Evolutionary conservation across 1,140 invertebrate genomes (phyloP), one percentile per base, ranked within the genome.

Genomic region (Drosophila tristis): DNA sequence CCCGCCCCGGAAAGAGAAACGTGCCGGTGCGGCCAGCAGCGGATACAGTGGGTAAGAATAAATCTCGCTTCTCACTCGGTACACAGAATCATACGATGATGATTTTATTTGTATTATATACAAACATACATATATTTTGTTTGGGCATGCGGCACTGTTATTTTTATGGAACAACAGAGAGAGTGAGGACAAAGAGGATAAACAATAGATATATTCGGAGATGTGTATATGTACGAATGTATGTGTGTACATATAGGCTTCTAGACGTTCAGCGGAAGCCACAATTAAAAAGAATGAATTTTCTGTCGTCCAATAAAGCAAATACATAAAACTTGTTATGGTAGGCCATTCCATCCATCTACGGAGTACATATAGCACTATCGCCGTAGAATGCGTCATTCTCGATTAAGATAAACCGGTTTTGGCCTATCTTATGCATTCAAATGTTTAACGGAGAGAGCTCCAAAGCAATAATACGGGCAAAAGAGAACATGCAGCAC

Each of bases 31-130:
- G 29, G 29, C 35, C 7, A 29, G 50, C 20, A 9, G 25, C 20
- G 16, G 16, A 29, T 64, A 72, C 64, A 62, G 58, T 58, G 61
- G 57, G 47, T 58, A 39, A 49, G 44, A 65, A 45, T 25, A 42
- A 42, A 13, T 51, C 23, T 25, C 4, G 44, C 58, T 48, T 39
- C 20, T 8, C 39, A 44, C 31, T 39, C 11, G 13, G 54, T 57
- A 71, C 78, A 57, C 58, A 81, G 61, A 81, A 78, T 86, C 81
- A 77, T 76, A 72, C 78, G 73, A 85, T 79, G 73, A 84, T 79
- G 71, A 59, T 78, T 54, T 57, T 78, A 60, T 47, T 57, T 51
- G 35, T 35, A 59, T 74, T 53, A 57, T 75, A 59, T 47, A 42
- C 47, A 11, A 23, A 57, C n/a, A 45, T 45, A 45, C 11, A 45